A percentile compares a stretch with the other conserved stretches of the same genome.
Conservation (phyloP, 1,140 invertebrate genomes). For the Drosophila neocordata region DNA sequence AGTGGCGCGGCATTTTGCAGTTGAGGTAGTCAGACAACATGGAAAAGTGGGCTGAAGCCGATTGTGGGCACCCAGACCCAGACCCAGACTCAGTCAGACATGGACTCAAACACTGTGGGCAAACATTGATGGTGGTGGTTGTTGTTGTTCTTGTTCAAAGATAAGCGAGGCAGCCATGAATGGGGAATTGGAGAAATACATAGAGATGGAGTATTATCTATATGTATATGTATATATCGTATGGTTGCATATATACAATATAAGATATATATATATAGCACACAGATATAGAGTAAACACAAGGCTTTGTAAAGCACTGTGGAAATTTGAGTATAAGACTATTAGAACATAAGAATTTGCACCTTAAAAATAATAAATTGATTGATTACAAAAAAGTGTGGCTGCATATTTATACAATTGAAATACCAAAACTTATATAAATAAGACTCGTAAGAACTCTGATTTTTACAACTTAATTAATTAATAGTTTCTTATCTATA, state of each 20-base stretch:
- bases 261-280: no score
- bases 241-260: no score
- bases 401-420: background rate
- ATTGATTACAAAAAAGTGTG: background rate
- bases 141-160: constrained; percentile 42
- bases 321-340: background rate
- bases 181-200: constrained; percentile 34
- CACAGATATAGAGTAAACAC: background rate
- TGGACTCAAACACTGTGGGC: constrained; percentile 42
- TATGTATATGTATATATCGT: background rate
- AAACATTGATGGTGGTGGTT: constrained; percentile 22
- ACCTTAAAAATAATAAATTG: background rate
- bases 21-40: constrained; percentile 64
- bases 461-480: no score
- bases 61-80: constrained; percentile 54
- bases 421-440: background rate
- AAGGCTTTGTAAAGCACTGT: constrained; percentile 7
- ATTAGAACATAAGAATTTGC: no score
- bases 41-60: constrained; percentile 49
- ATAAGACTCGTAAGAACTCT: no score
- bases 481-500: no score
- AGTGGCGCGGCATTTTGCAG: constrained; percentile 63
- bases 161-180: constrained; percentile 44
- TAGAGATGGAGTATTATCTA: constrained; percentile 28
- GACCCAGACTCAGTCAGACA: constrained; percentile 23